Evolutionary conservation across 2,113 vertebrate species (phyloP), one percentile per base, ranked within the genome.

Genomic region (Bubo scandiacus): DNA sequence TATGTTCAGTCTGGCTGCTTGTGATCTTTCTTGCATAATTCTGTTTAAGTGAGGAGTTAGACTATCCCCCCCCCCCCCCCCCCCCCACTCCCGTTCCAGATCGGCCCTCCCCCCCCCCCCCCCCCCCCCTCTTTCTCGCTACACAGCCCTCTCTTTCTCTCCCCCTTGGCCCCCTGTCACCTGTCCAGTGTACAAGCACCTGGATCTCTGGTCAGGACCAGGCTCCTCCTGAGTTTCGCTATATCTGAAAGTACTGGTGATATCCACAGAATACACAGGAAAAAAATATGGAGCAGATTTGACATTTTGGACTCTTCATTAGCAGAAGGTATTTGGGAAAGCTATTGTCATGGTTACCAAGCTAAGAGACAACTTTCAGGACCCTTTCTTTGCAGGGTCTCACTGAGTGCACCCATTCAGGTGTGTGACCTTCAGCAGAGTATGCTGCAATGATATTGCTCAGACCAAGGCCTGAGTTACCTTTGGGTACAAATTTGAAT

Each of bases 401-500:
- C 25, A 19, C 57, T 63, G 49, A 83, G 14, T 59, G 25, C 29
- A 82, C 12, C 29, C 34, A 36, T 55, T 86, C 29, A 29, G 6
- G 0, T 55, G 10, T 29, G 36, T n/a, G 62, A 65, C 30, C 34
- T 83, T 90, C 67, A 92, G 49, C 23, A 57, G 58, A 29, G 11
- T 13, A 27, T 0, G 1, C 25, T 75, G n/a, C 34, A 70, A 30
- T n/a, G 80, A 36, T 25, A 83, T 5, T 0, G 0, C 21, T 88
- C 71, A 82, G 42, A 79, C 6, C 40, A 80, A 65, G 59, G 38
- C 19, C 62, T 32, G 54, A 45, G 20, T 65, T 62, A 59, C 43
- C 55, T 36, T 63, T 65, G 36, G 36, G 12, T 73, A 57, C 15
- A 14, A 70, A 32, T 72, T 74, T 84, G 25, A 70, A 54, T 58